Base-by-base conservation (phyloP, 2,797 vertebrate species). In the Malurus splendens region DNA sequence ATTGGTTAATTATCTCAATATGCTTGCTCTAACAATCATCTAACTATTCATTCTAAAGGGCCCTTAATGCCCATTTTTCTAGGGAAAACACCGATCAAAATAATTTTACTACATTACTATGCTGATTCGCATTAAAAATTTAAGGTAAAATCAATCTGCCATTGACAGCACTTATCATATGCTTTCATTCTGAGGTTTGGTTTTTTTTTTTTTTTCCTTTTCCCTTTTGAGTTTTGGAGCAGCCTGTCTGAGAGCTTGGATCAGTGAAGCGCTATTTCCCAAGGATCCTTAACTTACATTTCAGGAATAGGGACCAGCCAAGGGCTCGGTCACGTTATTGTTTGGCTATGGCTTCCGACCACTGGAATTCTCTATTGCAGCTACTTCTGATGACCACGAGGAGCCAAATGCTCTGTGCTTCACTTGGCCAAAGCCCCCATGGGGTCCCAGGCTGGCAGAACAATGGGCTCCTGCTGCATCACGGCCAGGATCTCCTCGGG, bases 361-460 rank as follows among this genome's bases (percentile, higher is more conserved):
- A 76, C 86, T 68, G 89, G 90, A 65, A 90, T 96, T 96, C 92
- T 92, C 95, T 95, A 93, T 92, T 90, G 95, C 77, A 89, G 93
- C 93, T 91, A 90, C 90, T 84, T 93, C 95, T 89, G 93, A 91
- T 80, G 90, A 65, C 73, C 25, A 1, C 42, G 81, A 86, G 62
- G 85, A 94, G 93, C 85, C 33, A 70, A 82, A 57, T 30, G 27
- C 20, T 57, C 62, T 39, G 12, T 23, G 44, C 22, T 65, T 97
- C 96, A 97, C 94, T 98, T 98, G 41, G 99, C 99, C 90, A 99
- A 94, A 42, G 99, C 97, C 82, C 99, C 99, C 99, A 99, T 99
- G 52, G 99, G 99, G 93, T 99, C 99, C 99, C 99, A 99, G 28
- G 99, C 99, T 27, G 99, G 99, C 95, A 99, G 97, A 86, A 98